Percentiles rank a stretch among this genome's conserved stretches.
These are phyloP conservation scores for Conomelus anceps DNA, from an alignment of 2,888 invertebrate genomes.

Conservation along the genomic window DNA sequence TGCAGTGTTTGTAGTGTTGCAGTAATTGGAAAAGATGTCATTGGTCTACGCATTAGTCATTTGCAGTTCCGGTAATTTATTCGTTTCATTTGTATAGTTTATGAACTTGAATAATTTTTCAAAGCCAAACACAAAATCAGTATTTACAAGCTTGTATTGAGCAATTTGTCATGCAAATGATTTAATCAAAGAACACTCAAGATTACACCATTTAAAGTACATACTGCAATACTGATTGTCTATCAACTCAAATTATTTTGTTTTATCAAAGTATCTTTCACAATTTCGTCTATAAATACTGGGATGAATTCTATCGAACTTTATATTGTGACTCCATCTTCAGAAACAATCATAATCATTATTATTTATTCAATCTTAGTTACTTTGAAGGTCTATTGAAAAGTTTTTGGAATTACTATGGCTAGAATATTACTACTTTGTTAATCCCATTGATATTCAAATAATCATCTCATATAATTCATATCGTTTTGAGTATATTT, in stretches of 20 bases:
- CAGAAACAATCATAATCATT: too few relatives aligned
- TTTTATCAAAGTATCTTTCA: too few relatives aligned
- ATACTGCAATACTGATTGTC: neutral
- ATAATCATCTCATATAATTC: too few relatives aligned
- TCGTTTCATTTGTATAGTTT: neutral
- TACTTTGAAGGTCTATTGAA: too few relatives aligned
- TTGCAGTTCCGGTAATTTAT: constrained; percentile 52
- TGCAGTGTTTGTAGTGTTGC: constrained; percentile 85
- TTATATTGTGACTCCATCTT: too few relatives aligned
- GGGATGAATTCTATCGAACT: too few relatives aligned
- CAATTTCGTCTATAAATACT: too few relatives aligned
- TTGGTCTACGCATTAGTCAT: constrained; percentile 81
- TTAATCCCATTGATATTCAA: too few relatives aligned
- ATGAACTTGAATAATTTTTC: neutral
- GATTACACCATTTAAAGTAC: neutral
- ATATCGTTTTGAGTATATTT: neutral
- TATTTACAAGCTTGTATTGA: neutral
- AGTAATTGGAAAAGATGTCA: constrained; percentile 83
- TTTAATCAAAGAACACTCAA: neutral
- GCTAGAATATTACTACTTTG: too few relatives aligned
- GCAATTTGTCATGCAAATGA: neutral
- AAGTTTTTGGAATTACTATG: too few relatives aligned
- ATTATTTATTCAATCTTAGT: too few relatives aligned
- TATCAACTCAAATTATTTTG: too few relatives aligned
- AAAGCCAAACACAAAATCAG: neutral